These are phyloP conservation scores for Ceyx margarethae DNA, from an alignment of 2,113 vertebrate genomes.

Conservation along the genomic window DNA sequence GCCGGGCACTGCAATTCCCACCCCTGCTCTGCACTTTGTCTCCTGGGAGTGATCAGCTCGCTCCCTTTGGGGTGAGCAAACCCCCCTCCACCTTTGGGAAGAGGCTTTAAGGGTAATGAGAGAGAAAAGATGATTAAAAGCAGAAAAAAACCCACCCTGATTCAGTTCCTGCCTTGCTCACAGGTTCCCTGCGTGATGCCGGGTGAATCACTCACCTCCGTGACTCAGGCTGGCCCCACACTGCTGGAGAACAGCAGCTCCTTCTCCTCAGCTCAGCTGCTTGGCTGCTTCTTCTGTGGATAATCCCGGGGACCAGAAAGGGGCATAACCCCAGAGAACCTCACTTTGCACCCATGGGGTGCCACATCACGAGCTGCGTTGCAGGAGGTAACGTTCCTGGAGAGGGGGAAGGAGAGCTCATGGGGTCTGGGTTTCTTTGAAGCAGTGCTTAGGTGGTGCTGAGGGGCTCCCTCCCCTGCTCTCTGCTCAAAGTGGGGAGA, in stretches of 20 bases:
- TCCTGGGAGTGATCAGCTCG: neutral
- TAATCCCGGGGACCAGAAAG: neutral
- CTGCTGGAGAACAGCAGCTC: neutral
- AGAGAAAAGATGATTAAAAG: neutral
- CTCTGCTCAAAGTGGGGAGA: too few relatives aligned
- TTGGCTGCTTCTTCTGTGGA: neutral
- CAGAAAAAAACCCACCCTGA: neutral
- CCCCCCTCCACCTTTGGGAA: neutral
- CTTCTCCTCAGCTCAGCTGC: neutral
- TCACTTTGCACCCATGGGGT: rapidly evolving
- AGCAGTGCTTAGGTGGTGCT: neutral
- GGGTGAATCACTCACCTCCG: neutral
- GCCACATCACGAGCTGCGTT: rapidly evolving
- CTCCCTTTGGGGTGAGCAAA: neutral
- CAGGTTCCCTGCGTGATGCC: neutral
- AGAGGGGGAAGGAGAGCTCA: neutral
- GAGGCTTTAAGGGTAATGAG: neutral
- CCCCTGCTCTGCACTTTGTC: neutral
- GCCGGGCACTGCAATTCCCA: neutral
- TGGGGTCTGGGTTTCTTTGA: neutral
- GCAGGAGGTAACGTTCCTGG: neutral
- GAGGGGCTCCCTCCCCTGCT: neutral
- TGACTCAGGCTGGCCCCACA: neutral
- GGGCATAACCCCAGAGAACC: neutral
- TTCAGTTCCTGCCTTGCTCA: neutral